phyloP scores from a whole-genome alignment of 1,140 invertebrate genomes.

The Ceratitis capitata region DNA sequence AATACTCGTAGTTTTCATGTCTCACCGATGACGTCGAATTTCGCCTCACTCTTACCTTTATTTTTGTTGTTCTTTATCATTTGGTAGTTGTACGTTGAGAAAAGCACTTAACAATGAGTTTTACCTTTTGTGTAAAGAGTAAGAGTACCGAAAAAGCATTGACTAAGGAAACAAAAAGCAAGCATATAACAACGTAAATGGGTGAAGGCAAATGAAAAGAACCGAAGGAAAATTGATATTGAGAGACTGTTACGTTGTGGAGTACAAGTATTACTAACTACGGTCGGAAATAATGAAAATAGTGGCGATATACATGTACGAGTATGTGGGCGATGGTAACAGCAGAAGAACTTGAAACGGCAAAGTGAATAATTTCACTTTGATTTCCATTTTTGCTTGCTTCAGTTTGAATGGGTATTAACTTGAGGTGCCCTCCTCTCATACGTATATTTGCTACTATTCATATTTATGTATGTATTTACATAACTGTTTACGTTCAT shows the following conservation, averaged over 20 bases:
- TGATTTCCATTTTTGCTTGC: neutral
- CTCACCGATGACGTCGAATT: slow-evolving; percentile 8
- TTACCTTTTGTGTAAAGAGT: neutral
- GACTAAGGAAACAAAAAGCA: neutral
- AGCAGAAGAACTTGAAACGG: neutral
- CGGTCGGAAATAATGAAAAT: neutral
- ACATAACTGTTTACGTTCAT: neutral
- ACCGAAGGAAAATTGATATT: slow-evolving; percentile 6
- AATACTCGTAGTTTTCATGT: slow-evolving; percentile 32
- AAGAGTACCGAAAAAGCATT: neutral
- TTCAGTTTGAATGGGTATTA: neutral
- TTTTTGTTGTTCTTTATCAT: neutral
- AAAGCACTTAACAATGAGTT: slow-evolving; percentile 31
- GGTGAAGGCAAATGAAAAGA: slow-evolving; percentile 30
- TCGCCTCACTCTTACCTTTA: neutral
- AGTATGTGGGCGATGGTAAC: neutral
- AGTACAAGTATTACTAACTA: neutral
- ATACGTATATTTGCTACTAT: no score
- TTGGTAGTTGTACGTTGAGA: neutral
- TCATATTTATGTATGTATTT: neutral
- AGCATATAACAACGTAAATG: neutral
- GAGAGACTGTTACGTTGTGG: neutral
- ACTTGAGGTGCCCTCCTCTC: no score
- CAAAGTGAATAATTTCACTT: slow-evolving; percentile 17
- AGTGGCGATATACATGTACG: neutral